These are phyloP conservation scores for Brachionus rotundiformis DNA, from an alignment of 1,140 invertebrate species.

Conservation along the genomic window DNA sequence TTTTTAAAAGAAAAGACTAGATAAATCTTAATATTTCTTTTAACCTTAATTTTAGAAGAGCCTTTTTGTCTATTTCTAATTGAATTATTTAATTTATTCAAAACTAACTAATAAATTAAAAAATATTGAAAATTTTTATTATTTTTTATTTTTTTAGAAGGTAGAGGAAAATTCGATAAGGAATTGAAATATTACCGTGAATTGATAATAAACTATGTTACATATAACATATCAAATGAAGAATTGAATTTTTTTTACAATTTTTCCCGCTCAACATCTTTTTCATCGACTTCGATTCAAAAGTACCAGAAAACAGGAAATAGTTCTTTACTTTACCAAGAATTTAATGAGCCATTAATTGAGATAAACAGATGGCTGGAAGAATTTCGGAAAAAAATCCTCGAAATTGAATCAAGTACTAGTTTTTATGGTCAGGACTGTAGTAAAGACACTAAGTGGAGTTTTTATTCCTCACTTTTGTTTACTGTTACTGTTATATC, in stretches of 20 bases:
- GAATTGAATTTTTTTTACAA: not conserved
- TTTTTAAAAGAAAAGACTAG: too few relatives aligned
- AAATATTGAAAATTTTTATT: too few relatives aligned
- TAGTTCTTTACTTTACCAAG: not conserved
- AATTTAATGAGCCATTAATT: not conserved
- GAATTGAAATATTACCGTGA: constrained; percentile 16
- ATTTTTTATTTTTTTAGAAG: constrained; percentile 18
- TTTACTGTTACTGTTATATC: constrained; percentile 93
- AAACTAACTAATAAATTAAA: too few relatives aligned
- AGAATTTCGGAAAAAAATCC: constrained; percentile 17
- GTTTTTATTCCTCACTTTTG: constrained; percentile 71
- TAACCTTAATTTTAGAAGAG: too few relatives aligned
- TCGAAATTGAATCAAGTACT: constrained; percentile 17
- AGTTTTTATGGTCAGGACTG: constrained; percentile 45
- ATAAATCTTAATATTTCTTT: too few relatives aligned
- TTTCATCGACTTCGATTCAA: not conserved
- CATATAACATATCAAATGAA: constrained; percentile 24
- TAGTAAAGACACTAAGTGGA: not conserved
- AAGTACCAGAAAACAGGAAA: not conserved
- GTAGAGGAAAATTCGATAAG: constrained; percentile 32
- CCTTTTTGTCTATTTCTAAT: too few relatives aligned
- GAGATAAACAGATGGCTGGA: not conserved
- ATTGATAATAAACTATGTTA: not conserved
- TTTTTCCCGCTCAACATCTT: not conserved
- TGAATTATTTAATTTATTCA: too few relatives aligned